phyloP scores from a whole-genome alignment of 1,140 invertebrate species.

The Galendromus occidentalis region DNA sequence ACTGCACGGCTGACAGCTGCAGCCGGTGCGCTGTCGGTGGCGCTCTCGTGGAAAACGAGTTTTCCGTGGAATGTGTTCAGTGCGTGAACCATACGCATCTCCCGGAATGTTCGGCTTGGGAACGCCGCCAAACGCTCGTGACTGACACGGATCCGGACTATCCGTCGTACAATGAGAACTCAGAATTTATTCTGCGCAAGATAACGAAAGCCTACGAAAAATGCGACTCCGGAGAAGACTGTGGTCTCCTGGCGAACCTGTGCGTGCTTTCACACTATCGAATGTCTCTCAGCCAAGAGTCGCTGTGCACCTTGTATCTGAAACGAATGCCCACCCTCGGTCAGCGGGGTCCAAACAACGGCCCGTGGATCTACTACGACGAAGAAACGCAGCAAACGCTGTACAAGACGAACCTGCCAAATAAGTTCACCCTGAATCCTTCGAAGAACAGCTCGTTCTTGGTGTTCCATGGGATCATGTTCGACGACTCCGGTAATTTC shows the following conservation, averaged over 20 bases:
- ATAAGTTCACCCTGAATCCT: slow-evolving; percentile 4
- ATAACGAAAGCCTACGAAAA: background rate
- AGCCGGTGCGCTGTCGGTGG: background rate
- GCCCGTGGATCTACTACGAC: slow-evolving; percentile 6
- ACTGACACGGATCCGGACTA: background rate
- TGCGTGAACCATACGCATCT: background rate
- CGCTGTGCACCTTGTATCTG: background rate
- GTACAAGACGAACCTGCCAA: background rate
- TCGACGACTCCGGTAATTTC: background rate
- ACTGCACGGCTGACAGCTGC: background rate
- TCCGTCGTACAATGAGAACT: background rate
- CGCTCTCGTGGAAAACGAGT: background rate
- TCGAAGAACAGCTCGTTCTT: slow-evolving; percentile 1
- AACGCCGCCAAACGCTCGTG: background rate
- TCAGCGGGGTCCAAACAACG: background rate
- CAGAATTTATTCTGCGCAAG: background rate
- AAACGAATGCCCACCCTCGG: background rate
- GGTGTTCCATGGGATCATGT: background rate
- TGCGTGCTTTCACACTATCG: slow-evolving; percentile 1
- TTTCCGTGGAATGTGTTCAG: background rate
- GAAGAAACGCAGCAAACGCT: slow-evolving; percentile 4
- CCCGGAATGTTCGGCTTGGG: background rate
- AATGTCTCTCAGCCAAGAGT: slow-evolving; percentile 4
- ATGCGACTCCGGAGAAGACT: background rate
- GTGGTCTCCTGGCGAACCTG: background rate